Base-by-base conservation (phyloP, 2,113 vertebrate species). In the Isurus oxyrinchus region DNA sequence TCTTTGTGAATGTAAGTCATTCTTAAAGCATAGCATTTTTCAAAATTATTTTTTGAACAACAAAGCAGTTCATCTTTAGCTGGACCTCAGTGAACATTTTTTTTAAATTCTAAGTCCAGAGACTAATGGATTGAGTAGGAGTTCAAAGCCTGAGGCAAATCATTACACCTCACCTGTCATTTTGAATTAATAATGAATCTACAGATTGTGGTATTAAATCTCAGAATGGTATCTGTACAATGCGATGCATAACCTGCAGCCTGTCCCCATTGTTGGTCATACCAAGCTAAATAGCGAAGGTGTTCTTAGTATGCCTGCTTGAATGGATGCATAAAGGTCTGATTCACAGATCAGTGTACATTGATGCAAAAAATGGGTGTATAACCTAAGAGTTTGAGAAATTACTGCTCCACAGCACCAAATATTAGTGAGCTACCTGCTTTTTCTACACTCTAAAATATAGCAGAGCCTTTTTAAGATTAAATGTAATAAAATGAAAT, bases 141-240 rank as follows among this genome's bases (percentile, higher is more conserved):
- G 90, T 93, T 93, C 19, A 93, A 93, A 93, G 40, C n/a, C 90
- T n/a, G 90, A n/a, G 90, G 35, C 13, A 93, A 19, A 63, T 93
- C 59, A 40, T 63, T 21, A 63, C 61, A 63, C 35, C 14, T 8
- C 59, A 40, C 16, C 35, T 40, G 23, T 93, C 90, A 93, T 93
- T 93, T 61, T 93, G 16, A 61, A 93, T 93, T 63, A 93, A 93
- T 93, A 63, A 93, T 93, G 61, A 59, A 91, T n/a, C 57, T 93
- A 7, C 5, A 63, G 59, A 63, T 35, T 61, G n/a, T 63, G 59
- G 61, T n/a, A 19, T 59, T 35, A 14, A 19, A 63, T 93, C 90
- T 93, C 35, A 23, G 59, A 63, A 40, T 93, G 19, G 90, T 93
- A 93, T 40, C 57, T 23, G 16, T 10, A 19, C 19, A n/a, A 35